Evolutionary conservation across 2,113 vertebrate genomes (phyloP).

Genomic region (Onychostruthus taczanowskii): DNA sequence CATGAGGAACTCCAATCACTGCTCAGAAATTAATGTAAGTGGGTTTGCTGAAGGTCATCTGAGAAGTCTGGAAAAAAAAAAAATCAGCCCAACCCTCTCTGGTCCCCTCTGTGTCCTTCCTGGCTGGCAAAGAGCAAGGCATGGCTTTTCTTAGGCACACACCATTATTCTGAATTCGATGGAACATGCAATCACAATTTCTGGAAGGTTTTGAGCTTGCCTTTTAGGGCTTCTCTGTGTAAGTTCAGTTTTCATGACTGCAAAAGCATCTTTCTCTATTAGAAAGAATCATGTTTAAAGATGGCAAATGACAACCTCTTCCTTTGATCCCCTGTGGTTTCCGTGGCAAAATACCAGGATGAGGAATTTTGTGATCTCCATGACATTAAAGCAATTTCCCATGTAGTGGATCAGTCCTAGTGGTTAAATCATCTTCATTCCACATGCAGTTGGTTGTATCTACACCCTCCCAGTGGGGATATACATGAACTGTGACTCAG

Average conservation of each 20-base stretch:
- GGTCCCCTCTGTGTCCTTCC: not conserved
- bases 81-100: not conserved
- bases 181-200: rapidly evolving
- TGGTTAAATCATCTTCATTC: not conserved
- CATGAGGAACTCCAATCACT: not conserved
- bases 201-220: not conserved
- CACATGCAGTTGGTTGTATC: not conserved
- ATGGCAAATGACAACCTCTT: not conserved
- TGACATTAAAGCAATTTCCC: not conserved
- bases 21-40: not conserved
- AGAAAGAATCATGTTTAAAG: not conserved
- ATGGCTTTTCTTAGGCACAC: not conserved
- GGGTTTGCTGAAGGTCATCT: not conserved
- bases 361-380: not conserved
- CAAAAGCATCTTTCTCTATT: not conserved
- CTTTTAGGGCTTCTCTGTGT: not conserved
- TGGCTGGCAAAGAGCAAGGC: not conserved
- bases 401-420: not conserved
- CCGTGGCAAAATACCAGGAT: not conserved
- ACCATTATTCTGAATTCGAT: not conserved
- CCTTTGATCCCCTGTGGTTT: not conserved
- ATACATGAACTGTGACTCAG: not conserved
- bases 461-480: not conserved
- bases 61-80: not conserved
- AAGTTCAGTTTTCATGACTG: not conserved